Percentiles rank a stretch among this genome's conserved stretches.
Evolutionary conservation across 2,888 invertebrate genomes (phyloP).

Genomic region (Chloromyia formosa): DNA sequence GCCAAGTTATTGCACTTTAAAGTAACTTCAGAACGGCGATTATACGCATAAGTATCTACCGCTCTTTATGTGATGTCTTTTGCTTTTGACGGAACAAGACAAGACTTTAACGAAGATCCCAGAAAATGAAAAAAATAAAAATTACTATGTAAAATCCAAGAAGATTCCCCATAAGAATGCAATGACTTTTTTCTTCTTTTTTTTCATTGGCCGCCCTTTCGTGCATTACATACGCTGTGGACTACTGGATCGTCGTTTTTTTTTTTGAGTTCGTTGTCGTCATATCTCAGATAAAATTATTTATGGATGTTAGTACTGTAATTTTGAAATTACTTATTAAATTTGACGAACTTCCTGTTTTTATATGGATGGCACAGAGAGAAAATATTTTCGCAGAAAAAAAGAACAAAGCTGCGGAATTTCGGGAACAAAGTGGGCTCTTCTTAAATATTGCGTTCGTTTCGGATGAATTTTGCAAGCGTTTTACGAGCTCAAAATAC

Average conservation of each 20-base stretch:
- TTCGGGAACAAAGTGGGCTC: no score
- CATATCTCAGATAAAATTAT: conserved; percentile 25
- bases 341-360: conserved; percentile 37
- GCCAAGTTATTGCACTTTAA: conserved; percentile 39
- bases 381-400: no score
- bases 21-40: conserved; percentile 24
- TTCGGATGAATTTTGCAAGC: no score
- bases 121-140: background rate
- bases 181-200: no score
- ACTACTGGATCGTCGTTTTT: conserved; percentile 31
- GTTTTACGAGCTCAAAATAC: no score
- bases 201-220: no score
- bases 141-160: background rate
- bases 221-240: background rate
- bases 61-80: background rate
- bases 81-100: conserved; percentile 21
- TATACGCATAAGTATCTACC: background rate
- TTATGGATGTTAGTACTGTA: conserved; percentile 39
- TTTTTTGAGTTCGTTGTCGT: background rate
- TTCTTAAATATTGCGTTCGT: no score
- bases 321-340: conserved; percentile 38
- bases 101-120: conserved; percentile 1
- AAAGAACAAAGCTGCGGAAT: no score
- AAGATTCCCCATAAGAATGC: no score
- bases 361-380: conserved; percentile 1